Base-by-base conservation (phyloP, 2,113 vertebrate genomes). In the Holacanthus passer region DNA sequence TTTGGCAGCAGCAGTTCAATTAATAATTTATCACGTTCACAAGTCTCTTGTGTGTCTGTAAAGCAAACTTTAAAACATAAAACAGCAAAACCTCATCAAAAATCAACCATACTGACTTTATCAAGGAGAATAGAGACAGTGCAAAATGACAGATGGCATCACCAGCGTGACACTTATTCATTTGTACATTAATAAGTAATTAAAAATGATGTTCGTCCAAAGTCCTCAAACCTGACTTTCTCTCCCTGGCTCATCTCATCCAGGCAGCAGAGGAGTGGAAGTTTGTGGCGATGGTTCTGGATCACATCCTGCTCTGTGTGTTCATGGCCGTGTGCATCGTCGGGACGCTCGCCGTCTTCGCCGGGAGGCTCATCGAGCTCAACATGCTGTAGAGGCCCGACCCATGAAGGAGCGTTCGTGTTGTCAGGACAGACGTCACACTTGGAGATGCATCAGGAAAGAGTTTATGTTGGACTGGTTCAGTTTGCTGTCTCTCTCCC, bases 181-280 rank as follows among this genome's bases (percentile, higher is more conserved):
- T 37, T 20, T 12, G 8, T 32, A 32, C 0, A 22, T 37, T 20
- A 22, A 4, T 32, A 32, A 37, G 39, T 6, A 62, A 8, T 11
- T 20, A 22, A 12, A 24, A 12, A 24, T 41, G 3, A 13, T 53
- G n/a, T 41, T 29, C 4, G 2, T 14, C 31, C n/a, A 60, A 39
- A 50, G 31, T 41, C 14, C 11, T 29, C 2, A 17, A 20, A 9
- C 4, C 1, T 48, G 32, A 35, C 7, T 60, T 19, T 35, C 19
- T 11, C 5, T 8, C 12, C 14, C 19, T 4, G 2, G 69, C 0
- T 64, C 11, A 0, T 62, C 48, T 64, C 10, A 0, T 52, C 3
- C 77, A 99, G 98, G 98, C 97, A 3, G 95, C 97, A 0, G 98
- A 99, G 92, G 98, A 99, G 90, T 99, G 98, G 98, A 99, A 99